Evolutionary conservation across 2,888 invertebrate genomes (phyloP), one percentile per base, ranked within the genome.

Genomic region (Limnephilus auricula): DNA sequence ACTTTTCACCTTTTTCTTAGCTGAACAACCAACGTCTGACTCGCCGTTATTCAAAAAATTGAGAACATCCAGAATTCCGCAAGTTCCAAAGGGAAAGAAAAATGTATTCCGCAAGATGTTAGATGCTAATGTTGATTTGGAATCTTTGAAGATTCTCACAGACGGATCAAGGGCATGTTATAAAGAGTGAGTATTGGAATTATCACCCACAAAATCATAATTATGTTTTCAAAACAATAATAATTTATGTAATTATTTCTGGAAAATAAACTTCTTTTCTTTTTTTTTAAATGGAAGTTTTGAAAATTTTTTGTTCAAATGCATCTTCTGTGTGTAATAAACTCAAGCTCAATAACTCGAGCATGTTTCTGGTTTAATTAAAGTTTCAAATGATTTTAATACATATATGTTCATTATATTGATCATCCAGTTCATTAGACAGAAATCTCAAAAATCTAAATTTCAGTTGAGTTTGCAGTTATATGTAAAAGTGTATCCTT

Each of bases 31-130:
- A 40, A 18, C 79, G 32, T 31, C 31, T 18, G 82, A 89, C 31
- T 40, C 45, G 6, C 89, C 89, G 1, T 18, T 89, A 18, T 89
- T 89, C 40, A 89, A 89, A 34, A 89, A 89, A 82, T 34, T 45
- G 30, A 80, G 89, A 50, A 82, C 50, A 31, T 89, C 89, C n/a
- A 89, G 89, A 31, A 89, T 89, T 25, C 80, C 89, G 31, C 80
- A 80, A 40, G 31, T 82, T 18, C 80, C 89, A 31, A 79, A 79
- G 79, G 89, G 40, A 30, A 89, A 50, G 65, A 89, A 82, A 50
- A 89, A 89, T 89, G 79, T 89, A 40, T 89, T 89, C 40, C 50
- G 79, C 5, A 80, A 89, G 32, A 89, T 89, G 25, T 31, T 89
- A 37, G 82, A 89, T 37, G 40, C 82, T 13, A 89, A 89, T 34